These are phyloP conservation scores for Cybosia mesomella DNA, from an alignment of 2,888 invertebrate genomes.

Conservation along the genomic window DNA sequence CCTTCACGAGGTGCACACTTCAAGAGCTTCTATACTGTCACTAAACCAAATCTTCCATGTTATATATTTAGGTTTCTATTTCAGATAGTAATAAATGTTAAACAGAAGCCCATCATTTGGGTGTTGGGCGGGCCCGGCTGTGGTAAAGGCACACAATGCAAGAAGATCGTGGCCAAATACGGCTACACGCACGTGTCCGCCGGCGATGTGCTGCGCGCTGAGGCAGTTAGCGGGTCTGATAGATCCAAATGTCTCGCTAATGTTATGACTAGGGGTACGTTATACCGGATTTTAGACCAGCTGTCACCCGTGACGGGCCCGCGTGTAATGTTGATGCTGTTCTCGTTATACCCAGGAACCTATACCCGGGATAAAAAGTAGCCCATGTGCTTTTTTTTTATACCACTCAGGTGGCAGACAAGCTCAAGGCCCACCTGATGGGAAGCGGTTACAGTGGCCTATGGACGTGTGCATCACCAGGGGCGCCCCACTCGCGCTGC, in stretches of 20 bases:
- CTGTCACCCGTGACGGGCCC: too few relatives aligned
- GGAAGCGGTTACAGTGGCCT: too few relatives aligned
- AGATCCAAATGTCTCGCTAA: slow-evolving; percentile 93
- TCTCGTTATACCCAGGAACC: too few relatives aligned
- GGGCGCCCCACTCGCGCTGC: too few relatives aligned
- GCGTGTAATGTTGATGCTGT: too few relatives aligned
- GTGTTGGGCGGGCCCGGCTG: slow-evolving; percentile 97
- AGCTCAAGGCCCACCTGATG: too few relatives aligned
- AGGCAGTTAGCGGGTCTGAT: slow-evolving; percentile 94
- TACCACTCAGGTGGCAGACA: too few relatives aligned
- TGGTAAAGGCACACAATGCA: slow-evolving; percentile 98
- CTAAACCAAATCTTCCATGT: background rate
- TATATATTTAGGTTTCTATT: slow-evolving; percentile 3
- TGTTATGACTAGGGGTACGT: slow-evolving; percentile 93
- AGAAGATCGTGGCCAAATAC: slow-evolving; percentile 95
- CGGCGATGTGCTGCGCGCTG: slow-evolving; percentile 96
- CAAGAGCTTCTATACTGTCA: too few relatives aligned
- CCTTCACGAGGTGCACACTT: background rate
- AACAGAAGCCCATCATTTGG: slow-evolving; percentile 91
- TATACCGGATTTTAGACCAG: background rate
- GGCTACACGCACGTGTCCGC: slow-evolving; percentile 97
- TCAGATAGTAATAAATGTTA: slow-evolving; percentile 9
- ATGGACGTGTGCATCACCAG: too few relatives aligned
- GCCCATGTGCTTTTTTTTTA: too few relatives aligned
- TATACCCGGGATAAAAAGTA: too few relatives aligned